Percentiles rank a stretch among this genome's conserved stretches.
Evolutionary conservation across 2,113 vertebrate species (phyloP).

Genomic region (Xiphias gladius): DNA sequence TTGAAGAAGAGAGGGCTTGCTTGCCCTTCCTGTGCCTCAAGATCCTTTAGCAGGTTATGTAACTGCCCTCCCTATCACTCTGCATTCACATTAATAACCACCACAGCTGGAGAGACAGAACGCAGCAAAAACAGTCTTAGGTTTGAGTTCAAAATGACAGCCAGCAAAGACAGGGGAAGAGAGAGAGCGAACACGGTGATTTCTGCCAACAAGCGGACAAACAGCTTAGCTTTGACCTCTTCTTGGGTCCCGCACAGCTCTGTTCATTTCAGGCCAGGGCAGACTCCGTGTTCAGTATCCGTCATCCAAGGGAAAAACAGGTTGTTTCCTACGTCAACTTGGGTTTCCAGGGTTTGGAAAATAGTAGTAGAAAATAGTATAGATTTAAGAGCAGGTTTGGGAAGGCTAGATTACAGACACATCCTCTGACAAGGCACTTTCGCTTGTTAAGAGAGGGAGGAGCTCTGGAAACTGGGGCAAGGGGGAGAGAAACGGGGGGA

Average conservation of each 20-base stretch:
- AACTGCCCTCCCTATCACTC: slow-evolving; percentile 56
- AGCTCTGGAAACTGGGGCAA: slow-evolving; percentile 22
- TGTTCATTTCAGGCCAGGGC: slow-evolving; percentile 20
- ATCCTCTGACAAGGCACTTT: slow-evolving; percentile 78
- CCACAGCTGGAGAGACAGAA: slow-evolving; percentile 62
- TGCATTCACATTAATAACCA: slow-evolving; percentile 54
- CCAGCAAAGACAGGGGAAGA: slow-evolving; percentile 49
- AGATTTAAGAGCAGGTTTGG: slow-evolving; percentile 41
- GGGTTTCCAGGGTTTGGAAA: slow-evolving; percentile 19
- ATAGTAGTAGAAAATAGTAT: slow-evolving; percentile 22
- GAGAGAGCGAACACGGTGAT: slow-evolving; percentile 6
- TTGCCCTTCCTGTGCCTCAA: slow-evolving; percentile 41
- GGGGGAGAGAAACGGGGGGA: neutral
- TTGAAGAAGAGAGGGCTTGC: slow-evolving; percentile 2
- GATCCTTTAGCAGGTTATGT: slow-evolving; percentile 46
- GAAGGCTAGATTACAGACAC: slow-evolving; percentile 44
- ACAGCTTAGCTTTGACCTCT: slow-evolving; percentile 64
- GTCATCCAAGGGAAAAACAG: slow-evolving; percentile 5
- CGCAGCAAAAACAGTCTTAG: slow-evolving; percentile 42
- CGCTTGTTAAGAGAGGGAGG: slow-evolving; percentile 42
- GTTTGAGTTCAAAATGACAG: slow-evolving; percentile 61
- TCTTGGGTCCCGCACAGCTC: slow-evolving; percentile 33
- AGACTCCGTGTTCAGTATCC: slow-evolving; percentile 6
- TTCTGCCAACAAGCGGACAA: slow-evolving; percentile 26
- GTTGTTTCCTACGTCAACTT: neutral